phyloP scores from a whole-genome alignment of 1,140 invertebrate species.

The Polypedilum vanderplanki region DNA sequence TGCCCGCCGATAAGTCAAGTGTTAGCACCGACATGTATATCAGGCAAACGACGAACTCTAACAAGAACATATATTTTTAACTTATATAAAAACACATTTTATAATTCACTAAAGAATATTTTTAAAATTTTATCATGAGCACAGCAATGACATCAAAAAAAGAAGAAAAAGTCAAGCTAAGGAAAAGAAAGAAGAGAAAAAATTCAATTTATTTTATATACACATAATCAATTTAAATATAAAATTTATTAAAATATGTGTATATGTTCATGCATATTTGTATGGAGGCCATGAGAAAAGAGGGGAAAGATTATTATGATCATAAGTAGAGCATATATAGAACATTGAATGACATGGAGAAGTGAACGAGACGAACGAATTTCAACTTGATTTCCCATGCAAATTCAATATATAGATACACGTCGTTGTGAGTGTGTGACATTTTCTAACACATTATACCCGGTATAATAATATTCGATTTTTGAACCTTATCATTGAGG shows the following conservation, averaged over 20 bases:
- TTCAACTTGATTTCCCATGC: conserved; percentile 16
- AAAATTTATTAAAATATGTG: conserved; percentile 25
- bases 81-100: too few relatives aligned
- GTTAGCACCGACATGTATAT: too few relatives aligned
- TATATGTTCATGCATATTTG: background rate
- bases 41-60: too few relatives aligned
- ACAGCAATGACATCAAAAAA: too few relatives aligned
- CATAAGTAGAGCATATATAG: background rate
- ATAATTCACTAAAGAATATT: too few relatives aligned
- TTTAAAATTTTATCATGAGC: too few relatives aligned
- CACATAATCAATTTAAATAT: conserved; percentile 26
- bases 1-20: too few relatives aligned
- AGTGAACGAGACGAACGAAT: background rate
- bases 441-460: background rate
- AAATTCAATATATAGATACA: background rate
- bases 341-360: background rate
- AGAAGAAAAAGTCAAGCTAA: conserved; percentile 35
- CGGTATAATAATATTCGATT: background rate
- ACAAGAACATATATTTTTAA: too few relatives aligned
- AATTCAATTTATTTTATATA: conserved; percentile 29
- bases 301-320: conserved; percentile 7
- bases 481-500: background rate
- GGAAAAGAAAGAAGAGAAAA: conserved; percentile 35
- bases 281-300: background rate
- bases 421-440: background rate